Evolutionary conservation across 2,113 vertebrate species (phyloP).

Genomic region (Scatophagus argus): DNA sequence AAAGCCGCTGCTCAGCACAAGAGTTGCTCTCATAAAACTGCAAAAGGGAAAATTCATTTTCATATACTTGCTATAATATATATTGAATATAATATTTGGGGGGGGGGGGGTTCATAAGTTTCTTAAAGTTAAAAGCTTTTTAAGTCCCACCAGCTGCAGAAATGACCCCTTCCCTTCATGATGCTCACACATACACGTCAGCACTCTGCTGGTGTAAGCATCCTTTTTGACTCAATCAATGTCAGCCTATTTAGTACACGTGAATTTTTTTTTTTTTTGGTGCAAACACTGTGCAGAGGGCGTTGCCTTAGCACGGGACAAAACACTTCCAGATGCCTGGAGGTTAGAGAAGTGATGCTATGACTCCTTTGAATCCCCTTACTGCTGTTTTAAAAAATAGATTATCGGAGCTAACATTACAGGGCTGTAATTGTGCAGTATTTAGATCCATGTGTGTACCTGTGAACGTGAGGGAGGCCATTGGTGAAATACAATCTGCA

Average conservation of each 20-base stretch:
- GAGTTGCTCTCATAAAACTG: not conserved
- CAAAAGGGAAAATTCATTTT: not conserved
- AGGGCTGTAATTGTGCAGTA: not conserved
- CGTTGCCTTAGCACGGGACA: not conserved
- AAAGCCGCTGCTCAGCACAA: not conserved
- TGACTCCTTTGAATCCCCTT: not conserved
- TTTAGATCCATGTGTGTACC: not conserved
- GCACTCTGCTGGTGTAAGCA: not conserved
- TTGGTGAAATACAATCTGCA: not conserved
- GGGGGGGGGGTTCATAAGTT: not conserved
- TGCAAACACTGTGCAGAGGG: not conserved
- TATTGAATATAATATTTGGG: not conserved
- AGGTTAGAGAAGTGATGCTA: conserved; percentile 9
- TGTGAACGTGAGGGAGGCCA: not conserved
- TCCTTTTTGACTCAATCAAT: not conserved
- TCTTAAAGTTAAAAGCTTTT: not conserved
- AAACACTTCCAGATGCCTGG: not conserved
- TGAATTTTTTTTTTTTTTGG: too few relatives aligned
- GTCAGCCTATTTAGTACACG: not conserved
- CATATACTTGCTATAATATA: not conserved
- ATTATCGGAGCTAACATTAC: not conserved
- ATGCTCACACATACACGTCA: not conserved
- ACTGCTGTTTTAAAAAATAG: not conserved
- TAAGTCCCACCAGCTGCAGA: not conserved
- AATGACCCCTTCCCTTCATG: not conserved